Evolutionary conservation across 2,797 vertebrate genomes (phyloP).

Genomic region (Chanos chanos): DNA sequence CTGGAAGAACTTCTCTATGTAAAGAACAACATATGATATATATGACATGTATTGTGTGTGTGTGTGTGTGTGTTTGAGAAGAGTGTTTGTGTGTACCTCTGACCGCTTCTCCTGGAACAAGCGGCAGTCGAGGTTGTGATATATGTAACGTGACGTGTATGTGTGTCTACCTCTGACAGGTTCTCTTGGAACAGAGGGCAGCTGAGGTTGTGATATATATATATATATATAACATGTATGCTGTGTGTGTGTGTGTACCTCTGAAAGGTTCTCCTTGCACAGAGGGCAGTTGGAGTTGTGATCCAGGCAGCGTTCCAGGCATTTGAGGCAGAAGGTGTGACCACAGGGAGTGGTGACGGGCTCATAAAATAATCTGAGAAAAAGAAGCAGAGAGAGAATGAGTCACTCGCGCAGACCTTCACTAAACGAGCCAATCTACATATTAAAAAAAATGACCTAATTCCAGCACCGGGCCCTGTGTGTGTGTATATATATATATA

Average conservation of each 20-base stretch:
- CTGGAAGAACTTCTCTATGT: not conserved
- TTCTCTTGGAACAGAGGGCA: too few relatives aligned
- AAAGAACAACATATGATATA: not conserved
- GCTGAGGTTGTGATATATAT: too few relatives aligned
- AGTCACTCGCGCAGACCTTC: not conserved
- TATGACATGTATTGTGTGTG: not conserved
- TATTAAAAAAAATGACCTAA: not conserved
- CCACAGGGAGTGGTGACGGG: conserved; percentile 90
- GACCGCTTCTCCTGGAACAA: too few relatives aligned
- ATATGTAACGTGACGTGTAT: too few relatives aligned
- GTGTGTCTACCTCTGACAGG: too few relatives aligned
- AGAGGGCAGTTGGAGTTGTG: conserved; percentile 88
- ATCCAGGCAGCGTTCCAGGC: conserved; percentile 90
- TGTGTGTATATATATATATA: too few relatives aligned
- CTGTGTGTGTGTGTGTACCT: conserved; percentile 60
- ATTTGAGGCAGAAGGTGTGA: conserved; percentile 94
- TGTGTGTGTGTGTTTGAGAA: not conserved
- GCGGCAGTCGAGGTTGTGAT: too few relatives aligned
- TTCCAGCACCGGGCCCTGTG: not conserved
- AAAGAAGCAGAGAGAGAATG: not conserved
- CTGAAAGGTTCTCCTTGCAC: conserved; percentile 90
- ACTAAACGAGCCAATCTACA: not conserved
- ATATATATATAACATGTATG: too few relatives aligned
- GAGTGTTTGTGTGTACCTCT: not conserved
- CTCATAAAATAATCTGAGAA: conserved; percentile 79